Percentiles rank a stretch among this genome's conserved stretches.
Evolutionary conservation across 2,888 invertebrate genomes (phyloP).

Genomic region (Artemia sinica): DNA sequence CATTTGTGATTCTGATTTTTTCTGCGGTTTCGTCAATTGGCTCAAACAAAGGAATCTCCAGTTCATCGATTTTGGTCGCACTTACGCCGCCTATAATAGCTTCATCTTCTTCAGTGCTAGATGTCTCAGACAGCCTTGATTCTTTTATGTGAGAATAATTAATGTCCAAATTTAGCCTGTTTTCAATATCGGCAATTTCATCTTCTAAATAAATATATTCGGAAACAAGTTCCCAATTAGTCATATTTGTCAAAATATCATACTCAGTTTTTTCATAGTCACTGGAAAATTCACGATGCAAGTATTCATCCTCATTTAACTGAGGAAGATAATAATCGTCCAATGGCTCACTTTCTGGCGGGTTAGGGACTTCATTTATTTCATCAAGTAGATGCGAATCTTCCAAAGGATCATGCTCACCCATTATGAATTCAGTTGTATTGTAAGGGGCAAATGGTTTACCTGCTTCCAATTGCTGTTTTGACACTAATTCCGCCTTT

Average conservation of each 20-base stretch:
- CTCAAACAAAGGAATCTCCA: background rate
- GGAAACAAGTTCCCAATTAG: constrained; percentile 7
- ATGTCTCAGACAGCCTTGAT: background rate
- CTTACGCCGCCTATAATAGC: background rate
- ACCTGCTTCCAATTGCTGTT: background rate
- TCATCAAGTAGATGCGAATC: background rate
- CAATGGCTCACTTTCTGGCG: background rate
- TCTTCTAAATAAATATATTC: background rate
- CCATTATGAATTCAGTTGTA: background rate
- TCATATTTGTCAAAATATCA: constrained; percentile 1
- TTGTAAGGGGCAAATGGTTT: constrained; percentile 3
- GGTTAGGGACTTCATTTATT: background rate
- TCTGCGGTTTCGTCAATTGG: constrained; percentile 8
- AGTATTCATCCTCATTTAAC: constrained; percentile 4
- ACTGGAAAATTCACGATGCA: constrained; percentile 5
- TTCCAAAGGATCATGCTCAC: background rate
- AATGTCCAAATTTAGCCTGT: background rate
- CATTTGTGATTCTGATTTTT: background rate
- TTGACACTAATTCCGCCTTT: background rate
- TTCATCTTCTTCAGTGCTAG: background rate
- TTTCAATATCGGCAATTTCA: constrained; percentile 10
- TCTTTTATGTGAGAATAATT: background rate
- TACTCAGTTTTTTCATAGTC: constrained; percentile 3
- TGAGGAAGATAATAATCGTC: constrained; percentile 6
- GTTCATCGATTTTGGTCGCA: background rate